Conservation (phyloP, 2,888 invertebrate species). For the Microctonus brassicae region DNA sequence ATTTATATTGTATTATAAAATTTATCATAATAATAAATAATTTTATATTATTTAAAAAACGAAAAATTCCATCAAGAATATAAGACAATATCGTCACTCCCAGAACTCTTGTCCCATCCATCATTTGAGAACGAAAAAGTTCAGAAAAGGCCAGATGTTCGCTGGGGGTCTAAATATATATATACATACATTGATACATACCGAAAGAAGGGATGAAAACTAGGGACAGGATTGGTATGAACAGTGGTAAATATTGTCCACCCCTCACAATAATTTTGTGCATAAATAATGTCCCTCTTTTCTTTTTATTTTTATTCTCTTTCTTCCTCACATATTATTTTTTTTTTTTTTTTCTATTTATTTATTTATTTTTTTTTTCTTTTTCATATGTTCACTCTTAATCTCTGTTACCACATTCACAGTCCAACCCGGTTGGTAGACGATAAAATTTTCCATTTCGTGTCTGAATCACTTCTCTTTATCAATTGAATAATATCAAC, state of each 20-base stretch:
- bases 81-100: neutral
- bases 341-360: neutral
- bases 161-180: slow-evolving; percentile 52
- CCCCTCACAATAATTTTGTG: slow-evolving; percentile 47
- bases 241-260: slow-evolving; percentile 55
- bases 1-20: too few relatives aligned
- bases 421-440: slow-evolving; percentile 19
- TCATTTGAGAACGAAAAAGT: slow-evolving; percentile 44
- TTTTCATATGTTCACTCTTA: neutral
- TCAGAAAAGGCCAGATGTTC: slow-evolving; percentile 57
- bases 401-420: too few relatives aligned
- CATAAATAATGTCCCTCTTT: slow-evolving; percentile 56
- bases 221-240: slow-evolving; percentile 50
- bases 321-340: neutral
- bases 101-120: slow-evolving; percentile 50
- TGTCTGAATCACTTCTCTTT: slow-evolving; percentile 42
- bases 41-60: neutral
- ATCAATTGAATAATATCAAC: neutral
- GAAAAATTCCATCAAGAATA: slow-evolving; percentile 11
- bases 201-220: neutral
- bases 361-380: neutral
- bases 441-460: slow-evolving; percentile 52
- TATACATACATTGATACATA: too few relatives aligned
- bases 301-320: neutral
- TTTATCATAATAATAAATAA: too few relatives aligned